Evolutionary conservation across 1,140 invertebrate genomes (phyloP), one percentile per base, ranked within the genome.

Genomic region (Drosophila obscura): DNA sequence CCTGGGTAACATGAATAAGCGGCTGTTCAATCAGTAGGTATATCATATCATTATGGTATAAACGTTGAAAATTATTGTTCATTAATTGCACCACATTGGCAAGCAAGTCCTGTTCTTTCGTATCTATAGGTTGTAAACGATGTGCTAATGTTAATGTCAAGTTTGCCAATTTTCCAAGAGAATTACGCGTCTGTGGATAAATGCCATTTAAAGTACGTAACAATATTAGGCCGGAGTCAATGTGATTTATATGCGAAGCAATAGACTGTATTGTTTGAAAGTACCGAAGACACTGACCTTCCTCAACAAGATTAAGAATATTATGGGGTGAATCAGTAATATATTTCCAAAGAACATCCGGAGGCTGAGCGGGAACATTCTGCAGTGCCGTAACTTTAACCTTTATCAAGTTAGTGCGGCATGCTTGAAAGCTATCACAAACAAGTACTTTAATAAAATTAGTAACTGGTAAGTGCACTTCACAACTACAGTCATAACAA

Each of bases 91-190:
- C 5, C 5, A 63, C 0, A 1, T 1, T 19, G 0, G 41, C 43
- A 8, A 83, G 22, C n/a, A 84, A 4, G 0, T 2, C 0, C 1
- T 58, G 46, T 1, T 56, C 52, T 0, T 2, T 1, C 0, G 11
- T 2, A 39, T 35, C 7, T 5, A 49, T 58, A 4, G 66, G 62
- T 5, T 64, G 9, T 19, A 83, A 15, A 0, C 7, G 26, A 0
- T 24, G 1, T 5, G 58, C 80, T 5, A 83, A 11, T 3, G 80
- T 80, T 6, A 35, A 11, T 5, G 62, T 84, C 0, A 83, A 16
- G 26, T 84, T 79, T 0, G 72, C 76, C 45, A 84, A 7, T 5
- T 50, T 58, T 11, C 76, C 77, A 1, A 83, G 52, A 0, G 66
- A 24, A 2, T 8, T 2, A 0, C 49, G 5, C 6, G 61, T 28